These are phyloP conservation scores for Drosophila orosa DNA, from an alignment of 1,140 invertebrate species.

Conservation along the genomic window DNA sequence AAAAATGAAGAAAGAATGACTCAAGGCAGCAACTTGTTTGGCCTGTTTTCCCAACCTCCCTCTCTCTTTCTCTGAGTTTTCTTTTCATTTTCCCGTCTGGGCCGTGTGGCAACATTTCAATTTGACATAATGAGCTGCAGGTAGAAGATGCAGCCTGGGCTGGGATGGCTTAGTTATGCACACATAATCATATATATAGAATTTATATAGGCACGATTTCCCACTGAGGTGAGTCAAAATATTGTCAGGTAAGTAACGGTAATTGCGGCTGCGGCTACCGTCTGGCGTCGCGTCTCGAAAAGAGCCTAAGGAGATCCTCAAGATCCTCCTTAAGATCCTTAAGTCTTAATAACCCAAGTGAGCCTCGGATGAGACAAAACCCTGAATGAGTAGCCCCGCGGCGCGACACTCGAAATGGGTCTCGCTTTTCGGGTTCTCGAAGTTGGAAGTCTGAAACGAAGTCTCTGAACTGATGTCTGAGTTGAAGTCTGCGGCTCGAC, in stretches of 20 bases:
- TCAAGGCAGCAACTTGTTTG: constrained; percentile 56
- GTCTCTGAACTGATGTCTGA: constrained; percentile 21
- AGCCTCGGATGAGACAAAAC: constrained; percentile 16
- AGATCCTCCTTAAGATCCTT: constrained; percentile 12
- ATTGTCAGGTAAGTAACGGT: constrained; percentile 59
- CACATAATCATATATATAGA: constrained; percentile 24
- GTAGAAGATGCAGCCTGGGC: constrained; percentile 14
- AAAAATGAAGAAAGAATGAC: neutral
- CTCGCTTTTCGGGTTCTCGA: constrained; percentile 11
- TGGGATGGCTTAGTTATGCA: constrained; percentile 31
- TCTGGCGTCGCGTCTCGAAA: constrained; percentile 44
- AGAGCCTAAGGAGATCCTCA: constrained; percentile 1
- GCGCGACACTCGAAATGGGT: constrained; percentile 55
- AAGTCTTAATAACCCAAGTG: constrained; percentile 31
- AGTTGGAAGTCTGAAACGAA: constrained; percentile 6
- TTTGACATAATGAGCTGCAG: constrained; percentile 80
- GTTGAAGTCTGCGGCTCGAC: constrained; percentile 32
- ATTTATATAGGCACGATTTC: constrained; percentile 5
- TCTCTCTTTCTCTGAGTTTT: neutral
- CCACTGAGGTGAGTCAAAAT: constrained; percentile 41
- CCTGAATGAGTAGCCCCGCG: constrained; percentile 75
- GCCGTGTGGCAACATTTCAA: constrained; percentile 78
- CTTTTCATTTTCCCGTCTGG: constrained; percentile 22
- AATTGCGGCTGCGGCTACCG: constrained; percentile 65
- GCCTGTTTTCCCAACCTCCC: constrained; percentile 35